These are phyloP conservation scores for Triplophysa siluroides DNA, from an alignment of 2,113 vertebrate genomes.

Conservation along the genomic window DNA sequence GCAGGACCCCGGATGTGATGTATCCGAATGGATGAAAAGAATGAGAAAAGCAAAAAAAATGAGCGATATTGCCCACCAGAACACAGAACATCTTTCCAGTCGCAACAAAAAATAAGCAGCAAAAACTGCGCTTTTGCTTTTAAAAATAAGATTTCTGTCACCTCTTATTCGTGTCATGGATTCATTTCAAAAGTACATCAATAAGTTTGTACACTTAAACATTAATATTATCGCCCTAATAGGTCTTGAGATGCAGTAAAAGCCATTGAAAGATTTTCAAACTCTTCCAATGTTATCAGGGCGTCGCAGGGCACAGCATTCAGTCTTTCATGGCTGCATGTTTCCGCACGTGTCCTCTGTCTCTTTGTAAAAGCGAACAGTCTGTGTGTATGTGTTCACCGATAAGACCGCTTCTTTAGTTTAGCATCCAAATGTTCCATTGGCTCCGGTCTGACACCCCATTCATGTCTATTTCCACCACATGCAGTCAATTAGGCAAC, in stretches of 20 bases:
- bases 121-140: background rate
- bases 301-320: conserved; percentile 31
- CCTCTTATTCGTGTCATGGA: background rate
- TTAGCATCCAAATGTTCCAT: conserved; percentile 24
- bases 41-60: background rate
- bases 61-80: background rate
- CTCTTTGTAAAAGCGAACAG: conserved; percentile 28
- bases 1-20: background rate
- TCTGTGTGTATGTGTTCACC: conserved; percentile 35
- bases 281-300: conserved; percentile 37
- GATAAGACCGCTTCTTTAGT: conserved; percentile 43
- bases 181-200: background rate
- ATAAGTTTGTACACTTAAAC: conserved; percentile 5
- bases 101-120: background rate
- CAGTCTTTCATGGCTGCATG: background rate
- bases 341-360: background rate
- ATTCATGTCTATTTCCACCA: conserved; percentile 39
- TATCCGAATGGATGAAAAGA: background rate
- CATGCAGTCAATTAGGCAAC: conserved; percentile 40
- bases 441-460: conserved; percentile 37
- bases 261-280: conserved; percentile 27
- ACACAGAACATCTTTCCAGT: background rate
- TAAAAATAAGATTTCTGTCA: background rate
- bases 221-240: conserved; percentile 9
- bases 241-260: conserved; percentile 4